Conservation (phyloP, 2,797 vertebrate species). For the Sarcophilus harrisii region DNA sequence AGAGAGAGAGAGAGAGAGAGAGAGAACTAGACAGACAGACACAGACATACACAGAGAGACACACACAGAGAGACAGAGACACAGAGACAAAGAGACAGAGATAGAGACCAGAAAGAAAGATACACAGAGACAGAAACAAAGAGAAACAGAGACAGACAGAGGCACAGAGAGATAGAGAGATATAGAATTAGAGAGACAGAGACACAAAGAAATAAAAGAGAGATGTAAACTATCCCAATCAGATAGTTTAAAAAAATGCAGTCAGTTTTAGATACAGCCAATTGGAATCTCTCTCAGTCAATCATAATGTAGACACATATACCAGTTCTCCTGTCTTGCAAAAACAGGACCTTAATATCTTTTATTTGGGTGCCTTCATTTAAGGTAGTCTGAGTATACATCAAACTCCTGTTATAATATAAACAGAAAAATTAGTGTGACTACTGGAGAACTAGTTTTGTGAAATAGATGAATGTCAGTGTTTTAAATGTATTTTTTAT, state of each 20-base stretch:
- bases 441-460: slow-evolving; percentile 25
- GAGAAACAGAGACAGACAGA: background rate
- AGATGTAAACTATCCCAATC: background rate
- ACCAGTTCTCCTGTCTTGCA: background rate
- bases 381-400: background rate
- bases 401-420: background rate
- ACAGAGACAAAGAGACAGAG: background rate
- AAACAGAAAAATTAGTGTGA: background rate
- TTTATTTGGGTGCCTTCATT: background rate
- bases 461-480: slow-evolving; percentile 38
- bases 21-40: background rate
- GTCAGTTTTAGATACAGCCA: background rate
- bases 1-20: too few species aligned
- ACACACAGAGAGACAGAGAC: background rate
- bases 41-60: background rate
- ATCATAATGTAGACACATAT: background rate
- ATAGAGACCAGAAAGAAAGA: too few species aligned
- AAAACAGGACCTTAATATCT: background rate
- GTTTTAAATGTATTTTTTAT: slow-evolving; percentile 36
- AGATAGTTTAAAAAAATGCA: background rate
- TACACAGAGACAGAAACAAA: background rate
- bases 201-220: background rate
- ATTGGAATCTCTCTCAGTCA: background rate
- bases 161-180: background rate
- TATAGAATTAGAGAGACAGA: background rate